phyloP scores from a whole-genome alignment of 1,140 invertebrate species.

The Thalassaphorura encarpata region DNA sequence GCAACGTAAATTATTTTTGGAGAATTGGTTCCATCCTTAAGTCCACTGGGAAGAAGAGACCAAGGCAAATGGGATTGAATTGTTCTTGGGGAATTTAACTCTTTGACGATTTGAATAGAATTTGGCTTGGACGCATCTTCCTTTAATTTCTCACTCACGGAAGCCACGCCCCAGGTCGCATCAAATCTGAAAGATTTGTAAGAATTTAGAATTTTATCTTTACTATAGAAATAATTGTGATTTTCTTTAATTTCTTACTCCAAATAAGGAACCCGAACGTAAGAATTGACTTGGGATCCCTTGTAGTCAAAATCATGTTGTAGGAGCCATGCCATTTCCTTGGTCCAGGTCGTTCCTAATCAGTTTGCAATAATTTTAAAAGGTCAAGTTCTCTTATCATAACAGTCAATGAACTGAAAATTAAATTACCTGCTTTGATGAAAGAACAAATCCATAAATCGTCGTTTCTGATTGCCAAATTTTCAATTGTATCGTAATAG shows the following conservation, averaged over 20 bases:
- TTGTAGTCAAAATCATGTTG: slow-evolving; percentile 44
- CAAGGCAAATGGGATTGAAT: slow-evolving; percentile 72
- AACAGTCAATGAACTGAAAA: neutral
- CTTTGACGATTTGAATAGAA: slow-evolving; percentile 27
- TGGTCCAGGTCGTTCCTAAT: slow-evolving; percentile 50
- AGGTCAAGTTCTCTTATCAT: neutral
- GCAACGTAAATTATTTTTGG: slow-evolving; percentile 67
- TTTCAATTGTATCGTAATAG: slow-evolving; percentile 33
- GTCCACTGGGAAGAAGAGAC: slow-evolving; percentile 52
- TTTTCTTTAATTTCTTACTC: slow-evolving; percentile 35
- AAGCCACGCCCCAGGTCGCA: slow-evolving; percentile 6
- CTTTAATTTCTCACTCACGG: neutral
- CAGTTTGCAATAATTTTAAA: no score
- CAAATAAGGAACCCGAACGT: slow-evolving; percentile 38
- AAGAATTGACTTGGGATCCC: slow-evolving; percentile 38
- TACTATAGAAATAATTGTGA: neutral
- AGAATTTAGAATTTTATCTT: neutral
- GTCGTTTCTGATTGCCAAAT: slow-evolving; percentile 47
- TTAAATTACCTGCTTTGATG: slow-evolving; percentile 59
- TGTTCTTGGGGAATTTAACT: slow-evolving; percentile 42
- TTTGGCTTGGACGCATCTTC: slow-evolving; percentile 7
- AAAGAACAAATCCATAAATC: slow-evolving; percentile 72
- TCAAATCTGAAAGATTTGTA: slow-evolving; percentile 9
- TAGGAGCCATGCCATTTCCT: slow-evolving; percentile 50
- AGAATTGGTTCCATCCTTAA: slow-evolving; percentile 42